phyloP scores from a whole-genome alignment of 92 coral and sea anemone genomes.

The Palythoa grandis region DNA sequence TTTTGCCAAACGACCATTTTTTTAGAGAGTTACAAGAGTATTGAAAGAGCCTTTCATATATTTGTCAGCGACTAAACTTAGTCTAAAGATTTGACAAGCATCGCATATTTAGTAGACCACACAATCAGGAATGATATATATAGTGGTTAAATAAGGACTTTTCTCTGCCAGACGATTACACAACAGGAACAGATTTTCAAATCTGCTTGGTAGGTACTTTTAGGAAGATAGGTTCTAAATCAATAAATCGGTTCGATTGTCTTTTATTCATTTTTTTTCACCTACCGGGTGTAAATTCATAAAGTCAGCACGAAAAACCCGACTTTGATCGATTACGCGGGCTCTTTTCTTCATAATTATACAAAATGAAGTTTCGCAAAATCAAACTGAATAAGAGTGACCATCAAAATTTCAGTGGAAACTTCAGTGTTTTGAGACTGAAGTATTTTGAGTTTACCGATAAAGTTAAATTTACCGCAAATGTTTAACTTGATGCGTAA shows the following conservation, averaged over 20 bases:
- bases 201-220: neutral
- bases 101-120: neutral
- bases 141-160: neutral
- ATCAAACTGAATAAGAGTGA: neutral
- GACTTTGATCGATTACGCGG: neutral
- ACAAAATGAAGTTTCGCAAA: neutral
- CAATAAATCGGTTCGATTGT: neutral
- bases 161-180: neutral
- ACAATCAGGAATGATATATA: neutral
- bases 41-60: no score
- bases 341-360: neutral
- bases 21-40: no score
- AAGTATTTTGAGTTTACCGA: neutral
- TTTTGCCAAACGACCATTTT: no score
- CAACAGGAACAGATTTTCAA: neutral
- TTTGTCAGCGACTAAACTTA: no score
- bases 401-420: neutral
- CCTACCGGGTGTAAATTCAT: neutral
- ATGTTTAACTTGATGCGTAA: neutral
- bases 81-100: neutral
- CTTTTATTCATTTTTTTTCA: neutral
- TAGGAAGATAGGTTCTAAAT: neutral
- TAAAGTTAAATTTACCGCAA: neutral
- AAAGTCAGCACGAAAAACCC: neutral
- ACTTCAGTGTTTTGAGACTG: no score